Conservation (phyloP, 1,140 invertebrate species). For the Neodiprion fabricii region DNA sequence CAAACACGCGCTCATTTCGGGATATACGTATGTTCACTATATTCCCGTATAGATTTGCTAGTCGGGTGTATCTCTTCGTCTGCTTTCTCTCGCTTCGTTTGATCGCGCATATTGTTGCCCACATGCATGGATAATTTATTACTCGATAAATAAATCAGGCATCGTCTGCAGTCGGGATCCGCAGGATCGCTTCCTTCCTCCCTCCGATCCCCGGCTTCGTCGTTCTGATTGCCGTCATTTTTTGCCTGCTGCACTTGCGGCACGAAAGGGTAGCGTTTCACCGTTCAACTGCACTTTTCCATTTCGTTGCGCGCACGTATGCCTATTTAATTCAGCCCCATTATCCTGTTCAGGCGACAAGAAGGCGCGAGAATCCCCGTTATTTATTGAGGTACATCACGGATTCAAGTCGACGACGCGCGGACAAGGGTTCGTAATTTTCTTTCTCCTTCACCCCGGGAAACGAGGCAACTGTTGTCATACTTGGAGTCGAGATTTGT, state of each 20-base stretch:
- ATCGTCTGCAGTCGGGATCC: constrained; percentile 18
- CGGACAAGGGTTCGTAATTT: background rate
- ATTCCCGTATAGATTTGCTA: background rate
- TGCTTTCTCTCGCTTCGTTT: background rate
- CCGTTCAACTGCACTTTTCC: constrained; percentile 20
- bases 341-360: background rate
- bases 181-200: constrained; percentile 1
- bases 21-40: background rate
- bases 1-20: constrained; percentile 54
- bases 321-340: no score
- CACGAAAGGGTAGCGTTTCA: constrained; percentile 19
- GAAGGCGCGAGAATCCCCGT: background rate
- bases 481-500: no score
- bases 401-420: background rate
- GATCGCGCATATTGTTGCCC: constrained; percentile 43
- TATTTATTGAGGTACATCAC: background rate
- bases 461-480: no score
- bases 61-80: background rate
- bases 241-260: no score
- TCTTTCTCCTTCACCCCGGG: no score
- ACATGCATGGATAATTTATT: constrained; percentile 48
- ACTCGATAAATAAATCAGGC: constrained; percentile 57
- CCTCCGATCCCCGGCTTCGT: background rate
- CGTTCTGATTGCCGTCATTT: background rate
- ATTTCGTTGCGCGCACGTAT: background rate